A percentile compares a stretch with the other conserved stretches of the same genome.
Conservation (phyloP, 30 jellyfish, hydroid and myxozoan species). For the Pseudorhiza aurosa region DNA sequence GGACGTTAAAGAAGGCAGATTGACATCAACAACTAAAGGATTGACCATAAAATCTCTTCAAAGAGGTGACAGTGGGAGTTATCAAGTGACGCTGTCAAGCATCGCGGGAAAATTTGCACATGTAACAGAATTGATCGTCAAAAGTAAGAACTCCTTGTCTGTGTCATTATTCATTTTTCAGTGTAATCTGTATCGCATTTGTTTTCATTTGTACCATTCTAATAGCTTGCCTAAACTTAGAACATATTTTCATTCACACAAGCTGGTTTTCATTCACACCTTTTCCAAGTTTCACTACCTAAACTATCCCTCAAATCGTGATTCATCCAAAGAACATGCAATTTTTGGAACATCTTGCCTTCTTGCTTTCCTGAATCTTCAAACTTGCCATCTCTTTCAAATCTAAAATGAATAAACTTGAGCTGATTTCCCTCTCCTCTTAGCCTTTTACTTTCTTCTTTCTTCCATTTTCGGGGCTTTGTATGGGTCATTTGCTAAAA, state of each 20-base stretch:
- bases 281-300: no score
- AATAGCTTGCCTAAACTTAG: background rate
- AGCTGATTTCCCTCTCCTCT: no score
- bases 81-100: constrained; percentile 86
- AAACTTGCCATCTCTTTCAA: no score
- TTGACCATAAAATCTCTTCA: constrained; percentile 47
- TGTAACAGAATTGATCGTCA: constrained; percentile 64
- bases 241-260: background rate
- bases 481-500: no score
- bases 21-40: constrained; percentile 72
- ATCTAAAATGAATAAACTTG: no score
- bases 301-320: no score
- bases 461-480: no score
- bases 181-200: background rate
- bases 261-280: background rate
- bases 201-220: background rate
- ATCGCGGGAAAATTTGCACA: constrained; percentile 56
- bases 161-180: background rate
- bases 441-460: no score
- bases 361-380: no score
- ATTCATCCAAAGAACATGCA: no score
- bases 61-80: constrained; percentile 85
- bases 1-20: constrained; percentile 56
- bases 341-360: no score
- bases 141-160: constrained; percentile 48